Percentiles rank a stretch among this genome's conserved stretches.
Evolutionary conservation across 2,888 invertebrate genomes (phyloP).

Genomic region (Pristionchus arcanus): DNA sequence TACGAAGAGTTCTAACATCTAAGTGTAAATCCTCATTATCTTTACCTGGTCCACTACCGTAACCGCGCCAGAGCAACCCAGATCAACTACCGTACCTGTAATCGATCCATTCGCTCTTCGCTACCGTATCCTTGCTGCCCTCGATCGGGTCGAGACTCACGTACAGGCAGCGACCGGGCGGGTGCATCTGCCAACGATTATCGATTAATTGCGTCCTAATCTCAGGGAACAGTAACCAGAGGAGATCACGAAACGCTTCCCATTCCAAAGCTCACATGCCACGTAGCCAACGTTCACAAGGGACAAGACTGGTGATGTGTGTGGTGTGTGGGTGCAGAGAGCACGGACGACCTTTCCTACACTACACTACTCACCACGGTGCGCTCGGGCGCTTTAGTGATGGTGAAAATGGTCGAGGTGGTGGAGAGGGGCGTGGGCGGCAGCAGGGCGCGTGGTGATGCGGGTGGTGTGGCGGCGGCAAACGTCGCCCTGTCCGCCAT

Average conservation of each 20-base stretch:
- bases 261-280: constrained; percentile 2
- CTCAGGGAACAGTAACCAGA: neutral
- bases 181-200: constrained; percentile 84
- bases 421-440: constrained; percentile 34
- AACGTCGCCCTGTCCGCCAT: neutral
- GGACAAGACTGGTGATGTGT: neutral
- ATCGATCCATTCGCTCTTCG: constrained; percentile 59
- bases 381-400: constrained; percentile 52
- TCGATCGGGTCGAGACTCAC: constrained; percentile 81
- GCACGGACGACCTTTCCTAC: constrained; percentile 23
- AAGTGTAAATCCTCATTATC: too few relatives aligned
- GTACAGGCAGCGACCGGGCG: constrained; percentile 89
- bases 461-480: neutral
- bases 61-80: too few relatives aligned
- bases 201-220: neutral
- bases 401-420: constrained; percentile 52
- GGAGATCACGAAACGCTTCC: neutral
- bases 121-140: constrained; percentile 61
- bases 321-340: neutral
- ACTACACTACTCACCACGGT: constrained; percentile 49
- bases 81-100: constrained; percentile 55
- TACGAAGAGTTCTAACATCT: too few relatives aligned
- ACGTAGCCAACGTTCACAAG: constrained; percentile 5
- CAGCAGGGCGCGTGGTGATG: neutral
- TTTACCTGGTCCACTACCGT: too few relatives aligned